These are phyloP conservation scores for Netelia fuscicornis DNA, from an alignment of 2,888 invertebrate species.

Conservation along the genomic window DNA sequence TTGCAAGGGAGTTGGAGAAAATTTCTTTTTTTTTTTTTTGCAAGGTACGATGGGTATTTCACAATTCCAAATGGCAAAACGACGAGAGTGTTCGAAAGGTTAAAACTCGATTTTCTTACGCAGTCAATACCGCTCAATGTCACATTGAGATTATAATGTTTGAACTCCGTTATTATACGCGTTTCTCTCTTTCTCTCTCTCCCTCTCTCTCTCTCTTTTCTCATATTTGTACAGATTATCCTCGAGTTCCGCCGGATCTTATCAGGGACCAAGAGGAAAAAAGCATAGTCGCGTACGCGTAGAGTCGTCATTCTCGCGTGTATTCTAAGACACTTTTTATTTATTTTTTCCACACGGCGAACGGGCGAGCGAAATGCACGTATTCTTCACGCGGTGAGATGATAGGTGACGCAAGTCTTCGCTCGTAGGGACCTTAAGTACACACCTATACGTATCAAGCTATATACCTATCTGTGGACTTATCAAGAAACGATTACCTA, in stretches of 20 bases:
- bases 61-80: slow-evolving; percentile 10
- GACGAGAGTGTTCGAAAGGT: slow-evolving; percentile 18
- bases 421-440: not conserved
- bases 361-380: slow-evolving; percentile 2
- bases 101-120: slow-evolving; percentile 58
- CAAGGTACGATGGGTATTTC: not conserved
- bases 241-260: slow-evolving; percentile 71
- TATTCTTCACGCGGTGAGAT: not conserved
- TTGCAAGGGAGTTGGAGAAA: no score
- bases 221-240: slow-evolving; percentile 70
- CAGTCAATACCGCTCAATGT: slow-evolving; percentile 71
- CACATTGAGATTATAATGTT: slow-evolving; percentile 75
- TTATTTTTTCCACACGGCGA: slow-evolving; percentile 12
- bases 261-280: slow-evolving; percentile 52
- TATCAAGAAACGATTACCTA: no score
- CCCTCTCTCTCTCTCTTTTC: slow-evolving; percentile 18
- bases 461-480: no score
- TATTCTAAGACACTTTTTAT: slow-evolving; percentile 38
- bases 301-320: slow-evolving; percentile 50
- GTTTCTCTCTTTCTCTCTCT: slow-evolving; percentile 43
- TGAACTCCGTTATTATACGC: slow-evolving; percentile 67
- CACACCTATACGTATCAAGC: not conserved
- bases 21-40: not conserved
- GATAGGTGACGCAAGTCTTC: slow-evolving; percentile 27
- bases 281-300: slow-evolving; percentile 41